Percentiles rank a stretch among this genome's conserved stretches.
Evolutionary conservation across 2,888 invertebrate species (phyloP).

Genomic region (Agrochola lota): DNA sequence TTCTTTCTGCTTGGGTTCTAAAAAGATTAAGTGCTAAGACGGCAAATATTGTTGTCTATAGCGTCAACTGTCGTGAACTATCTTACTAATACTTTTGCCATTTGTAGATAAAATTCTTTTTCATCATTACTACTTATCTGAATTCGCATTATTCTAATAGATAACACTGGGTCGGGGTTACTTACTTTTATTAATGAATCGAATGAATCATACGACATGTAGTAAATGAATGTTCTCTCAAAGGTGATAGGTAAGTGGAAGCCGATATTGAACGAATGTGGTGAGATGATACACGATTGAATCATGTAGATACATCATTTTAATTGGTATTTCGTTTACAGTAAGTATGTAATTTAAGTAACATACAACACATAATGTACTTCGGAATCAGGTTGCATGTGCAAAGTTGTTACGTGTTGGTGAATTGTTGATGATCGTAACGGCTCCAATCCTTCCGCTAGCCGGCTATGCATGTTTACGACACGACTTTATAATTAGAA

Average conservation of each 20-base stretch:
- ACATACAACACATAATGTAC: slow-evolving; percentile 53
- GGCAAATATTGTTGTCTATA: neutral
- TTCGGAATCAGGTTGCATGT: slow-evolving; percentile 62
- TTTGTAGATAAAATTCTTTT: slow-evolving; percentile 18
- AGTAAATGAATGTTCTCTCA: slow-evolving; percentile 27
- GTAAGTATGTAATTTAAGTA: slow-evolving; percentile 33
- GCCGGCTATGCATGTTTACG: slow-evolving; percentile 69
- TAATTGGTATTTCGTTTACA: slow-evolving; percentile 32
- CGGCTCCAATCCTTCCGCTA: slow-evolving; percentile 71
- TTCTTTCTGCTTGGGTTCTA: neutral
- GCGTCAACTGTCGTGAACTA: neutral
- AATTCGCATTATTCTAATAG: slow-evolving; percentile 22
- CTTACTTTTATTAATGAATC: slow-evolving; percentile 41
- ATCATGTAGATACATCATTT: neutral
- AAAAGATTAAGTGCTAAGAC: neutral
- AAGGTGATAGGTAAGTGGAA: slow-evolving; percentile 19
- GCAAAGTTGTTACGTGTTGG: slow-evolving; percentile 67
- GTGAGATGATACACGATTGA: slow-evolving; percentile 1
- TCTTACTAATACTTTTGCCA: slow-evolving; percentile 2
- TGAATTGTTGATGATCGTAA: slow-evolving; percentile 65
- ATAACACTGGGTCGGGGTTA: slow-evolving; percentile 45
- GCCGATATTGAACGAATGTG: neutral
- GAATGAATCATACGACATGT: slow-evolving; percentile 27
- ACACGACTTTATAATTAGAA: slow-evolving; percentile 73
- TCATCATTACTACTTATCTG: slow-evolving; percentile 22